A percentile compares a stretch with the other conserved stretches of the same genome.
phyloP scores from a whole-genome alignment of 2,888 invertebrate genomes.

The Andricus quercusramuli region DNA sequence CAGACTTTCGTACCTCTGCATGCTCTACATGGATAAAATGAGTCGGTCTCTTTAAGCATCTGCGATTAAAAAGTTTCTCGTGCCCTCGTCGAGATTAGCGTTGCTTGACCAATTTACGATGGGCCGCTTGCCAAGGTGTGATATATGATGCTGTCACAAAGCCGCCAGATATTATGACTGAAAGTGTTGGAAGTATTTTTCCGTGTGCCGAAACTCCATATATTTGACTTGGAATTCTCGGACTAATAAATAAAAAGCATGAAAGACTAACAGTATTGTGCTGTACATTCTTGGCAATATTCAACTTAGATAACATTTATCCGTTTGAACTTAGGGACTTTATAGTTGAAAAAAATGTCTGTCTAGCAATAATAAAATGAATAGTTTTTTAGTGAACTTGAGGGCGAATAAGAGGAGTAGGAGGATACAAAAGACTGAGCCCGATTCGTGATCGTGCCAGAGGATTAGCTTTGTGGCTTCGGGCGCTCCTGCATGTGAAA shows the following conservation, averaged over 20 bases:
- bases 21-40: neutral
- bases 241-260: neutral
- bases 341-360: neutral
- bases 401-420: conserved; percentile 24
- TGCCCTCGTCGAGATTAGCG: neutral
- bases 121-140: conserved; percentile 2
- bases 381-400: neutral
- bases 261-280: neutral
- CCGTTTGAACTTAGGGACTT: neutral
- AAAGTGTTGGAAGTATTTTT: conserved; percentile 1
- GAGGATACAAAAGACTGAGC: conserved; percentile 43
- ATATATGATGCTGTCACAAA: conserved; percentile 4
- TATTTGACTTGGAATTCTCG: neutral
- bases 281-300: no score
- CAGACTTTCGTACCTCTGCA: neutral
- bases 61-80: conserved; percentile 7
- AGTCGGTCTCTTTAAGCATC: conserved; percentile 7
- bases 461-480: conserved; percentile 54
- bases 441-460: conserved; percentile 51
- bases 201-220: neutral
- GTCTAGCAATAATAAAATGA: neutral
- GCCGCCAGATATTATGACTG: conserved; percentile 7
- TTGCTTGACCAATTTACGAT: conserved; percentile 7
- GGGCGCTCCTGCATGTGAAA: conserved; percentile 52
- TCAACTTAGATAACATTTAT: neutral